Conservation (phyloP, 2,113 vertebrate species). For the Mellivora capensis region DNA sequence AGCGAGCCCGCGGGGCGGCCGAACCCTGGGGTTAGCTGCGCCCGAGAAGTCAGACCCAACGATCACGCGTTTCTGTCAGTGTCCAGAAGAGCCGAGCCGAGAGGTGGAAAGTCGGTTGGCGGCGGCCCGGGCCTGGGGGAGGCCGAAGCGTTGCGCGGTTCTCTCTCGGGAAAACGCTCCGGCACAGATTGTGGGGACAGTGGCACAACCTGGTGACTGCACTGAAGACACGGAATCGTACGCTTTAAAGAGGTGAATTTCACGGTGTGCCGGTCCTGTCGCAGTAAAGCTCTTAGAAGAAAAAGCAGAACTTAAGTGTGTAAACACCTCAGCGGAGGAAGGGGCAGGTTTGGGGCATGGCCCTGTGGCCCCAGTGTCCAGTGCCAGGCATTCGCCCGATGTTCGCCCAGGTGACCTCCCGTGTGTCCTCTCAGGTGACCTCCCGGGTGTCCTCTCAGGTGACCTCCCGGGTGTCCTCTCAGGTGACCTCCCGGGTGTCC, state of each 20-base stretch:
- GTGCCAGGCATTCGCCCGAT: neutral
- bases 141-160: neutral
- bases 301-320: neutral
- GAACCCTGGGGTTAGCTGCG: too few relatives aligned
- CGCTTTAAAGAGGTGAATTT: neutral
- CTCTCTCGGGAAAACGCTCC: neutral
- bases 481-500: neutral
- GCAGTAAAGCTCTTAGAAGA: neutral
- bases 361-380: too few relatives aligned
- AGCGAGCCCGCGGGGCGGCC: too few relatives aligned
- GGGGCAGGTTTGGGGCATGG: accelerated
- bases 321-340: neutral
- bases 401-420: neutral
- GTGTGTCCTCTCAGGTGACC: too few relatives aligned
- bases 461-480: neutral
- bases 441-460: neutral
- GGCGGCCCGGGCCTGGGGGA: neutral
- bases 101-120: neutral
- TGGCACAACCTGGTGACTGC: neutral
- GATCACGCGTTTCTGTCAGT: neutral
- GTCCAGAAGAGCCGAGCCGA: neutral
- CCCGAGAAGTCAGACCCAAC: neutral
- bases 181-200: neutral
- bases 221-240: neutral
- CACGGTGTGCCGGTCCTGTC: neutral